These are phyloP conservation scores for Etheostoma nigrum DNA, from an alignment of 2,797 vertebrate genomes.

Conservation along the genomic window DNA sequence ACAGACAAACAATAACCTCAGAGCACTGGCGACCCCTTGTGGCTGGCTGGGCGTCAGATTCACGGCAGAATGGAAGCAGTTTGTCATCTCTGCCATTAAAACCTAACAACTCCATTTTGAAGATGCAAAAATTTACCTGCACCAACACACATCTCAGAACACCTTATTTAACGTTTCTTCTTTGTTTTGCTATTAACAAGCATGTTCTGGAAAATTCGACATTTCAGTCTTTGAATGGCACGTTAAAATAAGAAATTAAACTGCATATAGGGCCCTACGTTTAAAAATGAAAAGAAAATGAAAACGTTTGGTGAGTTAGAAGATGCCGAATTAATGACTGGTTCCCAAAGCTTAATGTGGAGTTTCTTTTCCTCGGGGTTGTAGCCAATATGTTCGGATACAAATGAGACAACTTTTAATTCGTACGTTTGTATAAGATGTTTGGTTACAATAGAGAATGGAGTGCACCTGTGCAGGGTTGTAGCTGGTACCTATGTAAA, in stretches of 20 bases:
- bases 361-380: background rate
- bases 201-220: background rate
- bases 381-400: rapidly evolving
- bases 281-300: no score
- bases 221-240: background rate
- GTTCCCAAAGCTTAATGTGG: rapidly evolving
- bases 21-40: conserved; percentile 58
- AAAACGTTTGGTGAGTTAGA: background rate
- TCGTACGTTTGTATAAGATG: background rate
- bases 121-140: background rate
- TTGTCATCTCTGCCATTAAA: background rate
- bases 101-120: background rate
- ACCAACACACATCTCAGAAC: background rate
- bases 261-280: background rate
- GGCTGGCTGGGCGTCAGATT: background rate
- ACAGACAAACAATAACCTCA: no score
- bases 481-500: background rate
- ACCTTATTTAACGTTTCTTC: rapidly evolving
- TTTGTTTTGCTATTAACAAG: no score
- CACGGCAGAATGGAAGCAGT: background rate
- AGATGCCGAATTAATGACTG: background rate
- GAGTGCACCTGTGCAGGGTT: background rate
- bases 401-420: background rate
- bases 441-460: background rate
- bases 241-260: background rate